Percentiles rank a stretch among this genome's conserved stretches.
Conservation (phyloP, 2,113 vertebrate species). For the Anguilla japonica region DNA sequence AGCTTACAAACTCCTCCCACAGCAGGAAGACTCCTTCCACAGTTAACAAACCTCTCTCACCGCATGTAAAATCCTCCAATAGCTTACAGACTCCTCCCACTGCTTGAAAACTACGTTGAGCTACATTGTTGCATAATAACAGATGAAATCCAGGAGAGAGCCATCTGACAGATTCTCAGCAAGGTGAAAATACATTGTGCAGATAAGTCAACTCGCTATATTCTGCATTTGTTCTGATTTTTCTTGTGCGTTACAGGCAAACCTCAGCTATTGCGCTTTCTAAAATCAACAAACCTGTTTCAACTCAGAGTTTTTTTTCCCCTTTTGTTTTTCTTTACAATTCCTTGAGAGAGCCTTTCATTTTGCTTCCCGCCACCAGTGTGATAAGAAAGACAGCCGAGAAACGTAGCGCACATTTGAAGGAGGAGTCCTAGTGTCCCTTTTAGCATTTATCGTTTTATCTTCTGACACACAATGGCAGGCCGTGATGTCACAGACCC, state of each 20-base stretch:
- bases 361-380: not conserved
- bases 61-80: no score
- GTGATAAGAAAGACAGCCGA: not conserved
- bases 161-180: not conserved
- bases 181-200: no score
- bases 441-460: no score
- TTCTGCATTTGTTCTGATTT: not conserved
- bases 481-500: no score
- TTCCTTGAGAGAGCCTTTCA: not conserved
- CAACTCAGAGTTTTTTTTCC: not conserved
- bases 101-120: not conserved
- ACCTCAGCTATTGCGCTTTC: not conserved
- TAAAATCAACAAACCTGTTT: not conserved
- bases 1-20: not conserved
- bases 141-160: not conserved
- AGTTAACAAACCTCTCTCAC: no score
- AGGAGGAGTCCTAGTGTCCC: not conserved
- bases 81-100: not conserved
- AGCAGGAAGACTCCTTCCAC: no score
- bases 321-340: not conserved
- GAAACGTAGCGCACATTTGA: not conserved
- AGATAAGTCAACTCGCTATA: not conserved
- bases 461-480: not conserved
- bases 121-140: not conserved
- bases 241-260: not conserved